A percentile compares a stretch with the other conserved stretches of the same genome.
Conservation (phyloP, 2,797 vertebrate species). For the Cygnus olor region DNA sequence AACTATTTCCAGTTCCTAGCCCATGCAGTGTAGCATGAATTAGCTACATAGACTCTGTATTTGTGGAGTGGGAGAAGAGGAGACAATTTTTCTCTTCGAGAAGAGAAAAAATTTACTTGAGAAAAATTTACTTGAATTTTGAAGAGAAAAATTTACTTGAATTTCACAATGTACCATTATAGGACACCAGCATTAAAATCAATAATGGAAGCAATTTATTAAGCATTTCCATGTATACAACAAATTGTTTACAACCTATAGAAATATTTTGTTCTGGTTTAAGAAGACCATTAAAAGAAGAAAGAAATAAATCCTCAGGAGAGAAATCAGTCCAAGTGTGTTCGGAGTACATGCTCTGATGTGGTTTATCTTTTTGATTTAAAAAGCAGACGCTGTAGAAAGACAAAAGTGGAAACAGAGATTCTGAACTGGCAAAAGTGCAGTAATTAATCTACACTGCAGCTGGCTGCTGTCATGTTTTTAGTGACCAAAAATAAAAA, state of each 20-base stretch:
- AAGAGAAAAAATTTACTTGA: background rate
- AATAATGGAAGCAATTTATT: background rate
- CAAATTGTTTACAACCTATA: background rate
- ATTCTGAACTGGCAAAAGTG: background rate
- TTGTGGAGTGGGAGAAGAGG: background rate
- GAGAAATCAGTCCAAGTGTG: background rate
- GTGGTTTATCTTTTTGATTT: background rate
- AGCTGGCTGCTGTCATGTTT: background rate
- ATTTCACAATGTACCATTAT: background rate
- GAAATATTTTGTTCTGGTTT: background rate
- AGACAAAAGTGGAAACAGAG: background rate
- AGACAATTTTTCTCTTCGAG: background rate
- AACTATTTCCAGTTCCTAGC: background rate
- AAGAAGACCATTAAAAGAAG: background rate
- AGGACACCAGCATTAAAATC: background rate
- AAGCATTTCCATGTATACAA: background rate
- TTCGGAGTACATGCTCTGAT: background rate
- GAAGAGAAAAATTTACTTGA: background rate
- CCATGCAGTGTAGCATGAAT: background rate
- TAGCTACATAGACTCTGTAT: background rate
- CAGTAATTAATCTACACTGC: background rate
- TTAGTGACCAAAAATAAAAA: background rate
- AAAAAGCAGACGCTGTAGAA: background rate
- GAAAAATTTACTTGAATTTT: background rate
- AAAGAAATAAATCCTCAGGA: background rate